Base-by-base conservation (phyloP, 1,140 invertebrate species). In the Drepana arcuata region DNA sequence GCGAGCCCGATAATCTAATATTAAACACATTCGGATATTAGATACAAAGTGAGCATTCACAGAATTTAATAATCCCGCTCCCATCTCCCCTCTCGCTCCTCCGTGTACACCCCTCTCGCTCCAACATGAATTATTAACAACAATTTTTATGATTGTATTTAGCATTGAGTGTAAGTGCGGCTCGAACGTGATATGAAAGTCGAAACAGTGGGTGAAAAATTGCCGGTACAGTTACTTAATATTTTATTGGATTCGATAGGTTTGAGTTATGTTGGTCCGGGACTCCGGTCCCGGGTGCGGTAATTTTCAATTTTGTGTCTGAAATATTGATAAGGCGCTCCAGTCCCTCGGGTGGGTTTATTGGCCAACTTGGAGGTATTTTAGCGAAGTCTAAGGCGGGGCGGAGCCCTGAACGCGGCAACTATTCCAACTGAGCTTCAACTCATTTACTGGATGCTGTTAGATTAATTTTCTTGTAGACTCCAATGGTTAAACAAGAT, bases 101-200 rank as follows among this genome's bases (percentile, higher is more conserved):
- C 12, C 49, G 6, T 18, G 30, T 38, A 34, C 11, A 14, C 7
- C 39, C 35, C 35, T 63, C 60, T 46, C 48, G n/a, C 40, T 62
- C 59, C 33, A 14, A 41, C 52, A 36, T 82, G 72, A 82, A 82
- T 79, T 79, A 82, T 82, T 82, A 78, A 78, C 64, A 74, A 74
- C 74, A 71, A 75, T 77, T 82, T n/a, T 79, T 79, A 77, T 77
- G 77, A 81, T 82, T 78, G 70, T 69, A 73, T 77, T 77, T 72
- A 78, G 63, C 60, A 66, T 54, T 52, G 64, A 68, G 61, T 67
- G 61, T 62, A 67, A 74, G 73, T 72, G 59, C 54, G 50, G 61
- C 34, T 28, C 34, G 35, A 33, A 77, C 77, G 77, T 81, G 77
- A 72, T 43, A 32, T 41, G 75, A 71, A 73, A 62, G 37, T 42